Evolutionary conservation across 2,888 invertebrate genomes (phyloP), one percentile per base, ranked within the genome.

Genomic region (Polymixis flavicincta): DNA sequence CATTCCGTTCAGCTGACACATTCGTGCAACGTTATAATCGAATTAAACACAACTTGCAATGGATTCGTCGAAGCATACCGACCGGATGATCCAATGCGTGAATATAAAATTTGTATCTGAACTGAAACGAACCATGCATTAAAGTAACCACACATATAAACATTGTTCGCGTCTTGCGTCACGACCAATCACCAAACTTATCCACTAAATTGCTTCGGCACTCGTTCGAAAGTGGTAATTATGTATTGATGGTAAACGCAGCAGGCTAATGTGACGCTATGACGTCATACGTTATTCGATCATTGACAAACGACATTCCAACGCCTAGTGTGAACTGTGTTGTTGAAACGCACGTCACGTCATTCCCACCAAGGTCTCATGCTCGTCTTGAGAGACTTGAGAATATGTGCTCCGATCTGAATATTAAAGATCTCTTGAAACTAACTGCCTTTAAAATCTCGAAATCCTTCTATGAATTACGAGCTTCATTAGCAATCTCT

Each of bases 291-390:
- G 92, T 91, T 92, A 94, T 95, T 93, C 93, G 94, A 96, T 94
- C 95, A 95, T 95, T 95, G 95, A 95, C 95, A 95, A 96, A 95
- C 96, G 94, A 95, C 96, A 96, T 96, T 96, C 96, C 95, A 93
- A 88, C 92, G 93, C 90, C 90, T 92, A 94, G 94, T 93, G 95
- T 93, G 93, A 94, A 94, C 93, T 90, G 92, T 91, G 92, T 92
- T 91, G 93, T 94, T 94, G 91, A 93, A 92, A 93, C 92, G 90
- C 94, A 90, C 91, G 92, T 94, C 94, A 95, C 94, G 94, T 95
- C 92, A 94, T 87, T 86, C 65, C 75, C 81, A 88, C 92, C 96
- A 95, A 95, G 96, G 95, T 95, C 95, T 94, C 90, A 88, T 83
- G 89, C 90, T 93, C 92, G 91, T 93, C 93, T 95, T 89, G 91